These are phyloP conservation scores for Prunella himalayana DNA, from an alignment of 2,113 vertebrate species.

Conservation along the genomic window DNA sequence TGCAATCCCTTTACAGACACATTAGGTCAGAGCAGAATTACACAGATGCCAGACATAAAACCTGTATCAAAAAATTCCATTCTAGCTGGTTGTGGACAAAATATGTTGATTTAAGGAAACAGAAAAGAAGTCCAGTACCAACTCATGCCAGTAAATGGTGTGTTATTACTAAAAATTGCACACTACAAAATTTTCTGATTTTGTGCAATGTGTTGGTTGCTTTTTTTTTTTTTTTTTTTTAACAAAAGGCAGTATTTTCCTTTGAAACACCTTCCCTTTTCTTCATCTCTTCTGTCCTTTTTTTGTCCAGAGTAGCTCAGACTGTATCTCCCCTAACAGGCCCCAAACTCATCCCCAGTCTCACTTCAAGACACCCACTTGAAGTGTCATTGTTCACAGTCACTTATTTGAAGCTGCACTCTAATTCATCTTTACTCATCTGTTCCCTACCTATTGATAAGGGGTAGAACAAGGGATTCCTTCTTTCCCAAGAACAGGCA, in stretches of 20 bases:
- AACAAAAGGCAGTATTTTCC: background rate
- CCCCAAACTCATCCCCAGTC: background rate
- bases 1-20: background rate
- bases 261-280: background rate
- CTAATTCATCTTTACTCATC: background rate
- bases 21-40: constrained; percentile 5
- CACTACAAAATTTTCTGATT: background rate
- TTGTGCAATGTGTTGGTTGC: background rate
- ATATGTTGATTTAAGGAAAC: background rate
- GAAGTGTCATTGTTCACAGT: background rate
- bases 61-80: background rate
- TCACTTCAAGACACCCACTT: background rate
- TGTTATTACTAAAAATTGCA: background rate
- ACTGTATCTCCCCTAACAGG: background rate
- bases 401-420: background rate
- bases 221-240: background rate
- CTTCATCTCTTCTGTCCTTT: background rate
- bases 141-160: background rate
- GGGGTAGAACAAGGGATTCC: background rate
- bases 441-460: background rate
- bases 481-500: background rate
- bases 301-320: background rate
- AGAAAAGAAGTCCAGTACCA: background rate
- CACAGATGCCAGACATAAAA: background rate
- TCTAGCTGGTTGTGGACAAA: background rate